Evolutionary conservation across 1,140 invertebrate genomes (phyloP), one percentile per base, ranked within the genome.

Genomic region (Druon quercuslanigerum): DNA sequence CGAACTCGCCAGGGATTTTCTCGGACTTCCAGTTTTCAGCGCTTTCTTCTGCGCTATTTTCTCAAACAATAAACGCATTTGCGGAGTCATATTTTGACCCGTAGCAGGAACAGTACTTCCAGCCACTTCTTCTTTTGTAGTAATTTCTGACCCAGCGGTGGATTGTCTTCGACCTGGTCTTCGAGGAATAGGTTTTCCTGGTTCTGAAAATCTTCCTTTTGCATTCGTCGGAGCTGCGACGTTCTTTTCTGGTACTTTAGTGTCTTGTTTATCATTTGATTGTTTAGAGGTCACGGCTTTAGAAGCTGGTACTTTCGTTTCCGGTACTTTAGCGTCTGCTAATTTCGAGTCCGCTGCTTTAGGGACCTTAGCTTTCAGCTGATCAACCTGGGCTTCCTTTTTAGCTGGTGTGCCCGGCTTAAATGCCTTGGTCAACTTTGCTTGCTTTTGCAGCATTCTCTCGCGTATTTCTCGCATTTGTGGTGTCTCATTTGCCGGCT

Each of bases 401-500:
- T 71, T 72, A n/a, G 17, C 52, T 74, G 50, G 14, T 19, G 50
- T 71, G 13, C 46, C 40, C 13, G 46, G 8, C 13, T 72, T 78
- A 25, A 13, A 33, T 56, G 13, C 73, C 60, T 25, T 77, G 50
- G 3, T 77, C 60, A 33, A 75, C 66, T 83, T 84, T 25, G 75
- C 66, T 66, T 83, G 80, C 9, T 76, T 84, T 7, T 80, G 72
- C 8, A 73, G 46, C 3, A 85, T 78, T 60, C 84, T 85, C 33
- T 84, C 74, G 71, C 80, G 70, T 52, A 87, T 25, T 9, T 40
- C 56, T 70, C 56, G 76, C 84, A 87, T 87, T 56, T 88, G 87
- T 0, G 87, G 84, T 2, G 87, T 88, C 0, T 83, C 79, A 2
- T 51, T 56, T 14, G 60, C 14, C 33, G 8, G 4, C 14, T 25